Base-by-base conservation (phyloP, 2,113 vertebrate genomes). In the Thalassoma bifasciatum region DNA sequence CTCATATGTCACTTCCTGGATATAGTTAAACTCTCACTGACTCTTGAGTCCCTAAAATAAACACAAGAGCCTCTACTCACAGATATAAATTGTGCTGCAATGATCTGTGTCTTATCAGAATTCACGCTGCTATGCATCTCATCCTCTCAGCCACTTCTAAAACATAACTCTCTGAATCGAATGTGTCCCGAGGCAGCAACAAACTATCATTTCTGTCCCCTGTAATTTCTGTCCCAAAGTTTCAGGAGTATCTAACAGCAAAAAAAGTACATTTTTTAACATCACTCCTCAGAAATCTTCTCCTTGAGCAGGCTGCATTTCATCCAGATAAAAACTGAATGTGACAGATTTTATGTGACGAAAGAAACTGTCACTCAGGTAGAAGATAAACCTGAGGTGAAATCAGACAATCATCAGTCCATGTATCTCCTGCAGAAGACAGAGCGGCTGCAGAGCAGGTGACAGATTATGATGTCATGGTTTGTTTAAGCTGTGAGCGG, bases 321-420 rank as follows among this genome's bases (percentile, higher is more conserved):
- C 37, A 13, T 11, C 23, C 65, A 36, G 75, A 75, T 77, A 38
- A 87, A n/a, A 73, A 60, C 34, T 5, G 24, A 5, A 21, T 23
- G 65, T 70, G 64, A 61, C 57, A 24, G 22, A 73, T 69, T 37
- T 46, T 26, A 47, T 51, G 11, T 49, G 49, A 50, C 42, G 47
- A 52, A 36, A 22, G 40, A 42, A 66, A 56, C 44, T 62, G 69
- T 54, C 22, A 34, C 77, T 79, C 75, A 72, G 17, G 62, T 13
- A 49, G 50, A 54, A 65, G 72, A 85, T 66, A 80, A 81, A 85
- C 44, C 56, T 24, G 10, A 36, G 65, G 50, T 69, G 64, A 60
- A 8, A 19, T 73, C 3, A 30, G 63, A 76, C 70, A 65, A 53
- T 44, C 51, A 17, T 81, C 52, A 61, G 67, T 59, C 54, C 61